Conservation (phyloP, 2,888 invertebrate genomes). For the Oxycera nigricornis region DNA sequence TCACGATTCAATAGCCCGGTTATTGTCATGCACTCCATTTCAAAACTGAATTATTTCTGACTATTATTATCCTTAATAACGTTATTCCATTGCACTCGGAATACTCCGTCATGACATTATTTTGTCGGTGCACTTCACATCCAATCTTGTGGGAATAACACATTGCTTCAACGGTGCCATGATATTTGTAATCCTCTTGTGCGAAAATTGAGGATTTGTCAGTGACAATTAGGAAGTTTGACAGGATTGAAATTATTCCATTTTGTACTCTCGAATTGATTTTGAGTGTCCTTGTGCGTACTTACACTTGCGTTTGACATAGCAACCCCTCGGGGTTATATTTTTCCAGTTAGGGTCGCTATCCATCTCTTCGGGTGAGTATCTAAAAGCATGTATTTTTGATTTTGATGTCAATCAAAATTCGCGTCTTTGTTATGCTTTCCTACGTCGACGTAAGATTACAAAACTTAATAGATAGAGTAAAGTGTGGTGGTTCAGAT, state of each 20-base stretch:
- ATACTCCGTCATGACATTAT: neutral
- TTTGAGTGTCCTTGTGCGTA: neutral
- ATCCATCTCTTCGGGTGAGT: neutral
- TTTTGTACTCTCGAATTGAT: slow-evolving; percentile 18
- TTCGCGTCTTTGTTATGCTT: slow-evolving; percentile 26
- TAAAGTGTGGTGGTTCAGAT: too few species aligned
- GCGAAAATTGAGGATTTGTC: slow-evolving; percentile 25
- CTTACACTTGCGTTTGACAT: neutral
- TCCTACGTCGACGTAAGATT: too few species aligned
- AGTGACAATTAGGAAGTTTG: slow-evolving; percentile 33
- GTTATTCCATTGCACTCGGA: neutral
- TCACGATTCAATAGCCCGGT: neutral
- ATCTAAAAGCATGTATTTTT: neutral
- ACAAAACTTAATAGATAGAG: too few species aligned
- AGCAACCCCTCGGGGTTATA: neutral
- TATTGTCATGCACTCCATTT: slow-evolving; percentile 7
- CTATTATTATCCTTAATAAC: slow-evolving; percentile 10
- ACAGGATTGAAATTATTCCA: slow-evolving; percentile 32
- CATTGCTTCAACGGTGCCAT: neutral
- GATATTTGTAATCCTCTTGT: slow-evolving; percentile 30
- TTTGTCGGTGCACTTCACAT: neutral
- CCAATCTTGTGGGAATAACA: neutral
- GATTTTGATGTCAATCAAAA: slow-evolving; percentile 26
- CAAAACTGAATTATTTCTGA: slow-evolving; percentile 20
- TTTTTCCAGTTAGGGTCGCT: neutral